These are phyloP conservation scores for Nymphalis io DNA, from an alignment of 1,140 invertebrate species.

Conservation along the genomic window DNA sequence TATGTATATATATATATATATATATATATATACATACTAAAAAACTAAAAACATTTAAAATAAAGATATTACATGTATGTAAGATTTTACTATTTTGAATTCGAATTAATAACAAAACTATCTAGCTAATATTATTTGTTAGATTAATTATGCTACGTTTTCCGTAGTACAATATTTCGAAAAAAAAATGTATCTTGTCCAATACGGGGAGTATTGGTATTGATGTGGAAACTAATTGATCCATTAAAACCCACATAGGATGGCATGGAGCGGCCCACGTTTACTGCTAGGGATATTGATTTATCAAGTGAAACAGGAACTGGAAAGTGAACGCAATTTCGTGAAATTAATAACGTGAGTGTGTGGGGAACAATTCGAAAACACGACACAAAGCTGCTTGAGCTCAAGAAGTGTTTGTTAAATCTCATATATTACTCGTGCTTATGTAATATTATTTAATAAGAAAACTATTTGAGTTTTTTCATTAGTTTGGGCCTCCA, in stretches of 20 bases:
- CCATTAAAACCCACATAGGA: slow-evolving; percentile 13
- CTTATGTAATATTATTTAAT: too few relatives aligned
- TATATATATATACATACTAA: too few relatives aligned
- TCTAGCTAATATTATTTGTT: too few relatives aligned
- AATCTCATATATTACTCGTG: too few relatives aligned
- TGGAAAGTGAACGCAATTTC: slow-evolving; percentile 19
- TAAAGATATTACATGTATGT: too few relatives aligned
- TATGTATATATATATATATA: too few relatives aligned
- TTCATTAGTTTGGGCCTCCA: too few relatives aligned
- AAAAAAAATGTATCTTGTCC: not conserved
- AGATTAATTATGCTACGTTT: not conserved
- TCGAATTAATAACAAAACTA: too few relatives aligned
- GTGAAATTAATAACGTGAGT: not conserved
- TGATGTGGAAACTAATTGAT: slow-evolving; percentile 21
- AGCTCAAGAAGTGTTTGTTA: not conserved
- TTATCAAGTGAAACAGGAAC: slow-evolving; percentile 9
- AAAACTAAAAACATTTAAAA: too few relatives aligned
- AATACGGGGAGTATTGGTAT: not conserved
- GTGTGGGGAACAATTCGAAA: not conserved
- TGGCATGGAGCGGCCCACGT: slow-evolving; percentile 7
- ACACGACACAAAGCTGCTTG: not conserved
- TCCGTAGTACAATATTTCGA: not conserved
- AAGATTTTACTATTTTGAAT: too few relatives aligned
- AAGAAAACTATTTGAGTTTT: too few relatives aligned
- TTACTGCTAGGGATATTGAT: slow-evolving; percentile 21